Evolutionary conservation across 2,888 invertebrate genomes (phyloP).

Genomic region (Diplolepis rosae): DNA sequence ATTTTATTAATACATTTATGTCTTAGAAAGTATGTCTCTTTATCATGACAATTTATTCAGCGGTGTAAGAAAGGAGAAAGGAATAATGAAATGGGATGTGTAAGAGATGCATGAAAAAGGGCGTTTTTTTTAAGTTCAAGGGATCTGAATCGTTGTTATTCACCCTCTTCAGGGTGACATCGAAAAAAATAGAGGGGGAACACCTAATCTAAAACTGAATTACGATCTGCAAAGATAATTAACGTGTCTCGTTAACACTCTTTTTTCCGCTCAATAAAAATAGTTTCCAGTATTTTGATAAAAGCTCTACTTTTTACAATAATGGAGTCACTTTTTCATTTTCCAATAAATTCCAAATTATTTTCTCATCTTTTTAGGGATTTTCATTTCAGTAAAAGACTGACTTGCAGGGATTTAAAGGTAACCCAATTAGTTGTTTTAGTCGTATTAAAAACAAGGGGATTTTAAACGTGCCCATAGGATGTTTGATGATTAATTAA

Average conservation of each 20-base stretch:
- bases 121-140: conserved; percentile 23
- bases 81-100: conserved; percentile 2
- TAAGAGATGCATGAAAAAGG: not conserved
- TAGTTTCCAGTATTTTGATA: not conserved
- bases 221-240: conserved; percentile 11
- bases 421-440: not conserved
- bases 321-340: not conserved
- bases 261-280: not conserved
- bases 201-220: not conserved
- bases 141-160: conserved; percentile 24
- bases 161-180: conserved; percentile 15
- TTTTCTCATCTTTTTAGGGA: not conserved
- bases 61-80: not conserved
- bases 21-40: no score
- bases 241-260: conserved; percentile 8
- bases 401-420: conserved; percentile 15
- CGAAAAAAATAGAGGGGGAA: not conserved
- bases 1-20: no score
- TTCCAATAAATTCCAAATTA: not conserved
- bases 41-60: not conserved
- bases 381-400: not conserved
- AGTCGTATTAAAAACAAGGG: conserved; percentile 28
- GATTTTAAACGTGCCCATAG: conserved; percentile 39
- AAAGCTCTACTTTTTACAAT: not conserved
- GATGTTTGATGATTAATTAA: conserved; percentile 55